Conservation (phyloP, 2,797 vertebrate species). For the Ambastaia sidthimunki region DNA sequence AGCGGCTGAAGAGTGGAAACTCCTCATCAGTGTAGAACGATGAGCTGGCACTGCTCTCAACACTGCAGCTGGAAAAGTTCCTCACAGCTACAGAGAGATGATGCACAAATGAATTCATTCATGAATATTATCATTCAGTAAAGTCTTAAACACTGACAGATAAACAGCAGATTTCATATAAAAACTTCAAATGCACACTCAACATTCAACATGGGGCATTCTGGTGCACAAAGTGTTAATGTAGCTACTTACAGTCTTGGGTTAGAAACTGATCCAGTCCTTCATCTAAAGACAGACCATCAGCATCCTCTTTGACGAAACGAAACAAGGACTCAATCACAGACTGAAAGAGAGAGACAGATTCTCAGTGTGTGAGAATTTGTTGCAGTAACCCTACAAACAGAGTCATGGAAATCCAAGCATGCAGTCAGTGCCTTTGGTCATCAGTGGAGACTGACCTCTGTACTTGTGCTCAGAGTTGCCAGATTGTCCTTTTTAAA, state of each 20-base stretch:
- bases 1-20: conserved; percentile 74
- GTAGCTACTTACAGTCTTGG: conserved; percentile 76
- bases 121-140: too few relatives aligned
- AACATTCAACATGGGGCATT: not conserved
- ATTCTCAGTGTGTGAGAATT: not conserved
- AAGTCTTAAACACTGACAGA: too few relatives aligned
- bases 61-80: conserved; percentile 16
- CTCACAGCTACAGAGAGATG: conserved; percentile 55
- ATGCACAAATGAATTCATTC: not conserved
- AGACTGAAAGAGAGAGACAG: conserved; percentile 67
- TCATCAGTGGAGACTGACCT: conserved; percentile 75
- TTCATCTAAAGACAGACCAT: conserved; percentile 77
- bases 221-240: not conserved
- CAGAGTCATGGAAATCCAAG: too few relatives aligned
- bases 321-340: conserved; percentile 84
- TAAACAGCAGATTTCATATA: not conserved
- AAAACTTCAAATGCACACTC: not conserved
- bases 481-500: conserved; percentile 83
- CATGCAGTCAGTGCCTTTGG: not conserved
- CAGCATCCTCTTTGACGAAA: conserved; percentile 86
- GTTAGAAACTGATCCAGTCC: conserved; percentile 82
- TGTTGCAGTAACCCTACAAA: too few relatives aligned
- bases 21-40: conserved; percentile 70
- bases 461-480: conserved; percentile 79
- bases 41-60: conserved; percentile 41